Percentiles rank a stretch among this genome's conserved stretches.
phyloP scores from a whole-genome alignment of 2,113 vertebrate species.

The Alligator sinensis region DNA sequence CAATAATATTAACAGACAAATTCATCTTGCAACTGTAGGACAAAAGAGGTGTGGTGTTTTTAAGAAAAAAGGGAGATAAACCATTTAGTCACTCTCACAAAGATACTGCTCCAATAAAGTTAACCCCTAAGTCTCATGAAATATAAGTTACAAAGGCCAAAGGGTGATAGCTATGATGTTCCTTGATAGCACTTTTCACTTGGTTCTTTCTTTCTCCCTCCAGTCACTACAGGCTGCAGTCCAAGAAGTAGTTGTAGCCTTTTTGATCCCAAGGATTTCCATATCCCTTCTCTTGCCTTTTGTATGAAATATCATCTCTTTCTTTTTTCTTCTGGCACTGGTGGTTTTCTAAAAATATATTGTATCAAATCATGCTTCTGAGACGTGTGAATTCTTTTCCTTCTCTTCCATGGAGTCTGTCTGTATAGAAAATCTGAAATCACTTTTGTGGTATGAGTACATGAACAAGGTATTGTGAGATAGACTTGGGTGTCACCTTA shows the following conservation, averaged over 20 bases:
- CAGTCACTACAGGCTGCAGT: neutral
- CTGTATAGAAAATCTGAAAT: neutral
- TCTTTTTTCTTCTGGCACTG: neutral
- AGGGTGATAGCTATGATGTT: fast-evolving
- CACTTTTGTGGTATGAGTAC: no score
- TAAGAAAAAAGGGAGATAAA: neutral
- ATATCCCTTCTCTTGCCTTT: neutral
- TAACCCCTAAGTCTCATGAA: neutral
- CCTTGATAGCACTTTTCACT: neutral
- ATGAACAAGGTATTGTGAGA: no score
- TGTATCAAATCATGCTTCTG: neutral
- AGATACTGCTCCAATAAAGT: neutral
- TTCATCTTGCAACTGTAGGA: neutral
- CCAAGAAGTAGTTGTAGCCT: neutral
- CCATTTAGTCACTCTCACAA: neutral
- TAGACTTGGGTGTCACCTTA: no score
- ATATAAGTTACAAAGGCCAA: neutral
- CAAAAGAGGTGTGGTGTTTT: neutral
- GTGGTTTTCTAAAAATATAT: neutral
- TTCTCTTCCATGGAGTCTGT: neutral
- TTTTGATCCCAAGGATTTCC: neutral
- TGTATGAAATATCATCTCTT: neutral
- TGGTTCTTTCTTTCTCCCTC: neutral
- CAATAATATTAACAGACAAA: neutral
- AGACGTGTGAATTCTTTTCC: neutral